phyloP scores from a whole-genome alignment of 2,888 invertebrate genomes.

The Itoplectis maculator region DNA sequence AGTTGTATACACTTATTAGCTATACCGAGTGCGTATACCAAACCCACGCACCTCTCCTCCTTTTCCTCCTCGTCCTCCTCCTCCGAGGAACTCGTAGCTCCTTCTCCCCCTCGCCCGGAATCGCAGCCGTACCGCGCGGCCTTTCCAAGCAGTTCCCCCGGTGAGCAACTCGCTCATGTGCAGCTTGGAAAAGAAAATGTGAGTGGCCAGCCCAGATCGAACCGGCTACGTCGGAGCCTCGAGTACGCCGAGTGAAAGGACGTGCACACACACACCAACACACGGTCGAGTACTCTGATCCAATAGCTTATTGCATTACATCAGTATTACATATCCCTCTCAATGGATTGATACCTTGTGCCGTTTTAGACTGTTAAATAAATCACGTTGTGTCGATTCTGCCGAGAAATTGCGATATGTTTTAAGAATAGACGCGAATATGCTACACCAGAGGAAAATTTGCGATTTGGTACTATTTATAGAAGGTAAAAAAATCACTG shows the following conservation, averaged over 20 bases:
- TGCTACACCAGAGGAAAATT: too few species aligned
- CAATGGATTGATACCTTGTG: conserved; percentile 15
- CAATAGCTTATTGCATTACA: conserved; percentile 27
- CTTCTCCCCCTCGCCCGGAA: conserved; percentile 4
- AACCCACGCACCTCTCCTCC: conserved; percentile 21
- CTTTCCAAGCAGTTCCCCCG: background rate
- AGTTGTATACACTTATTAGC: background rate
- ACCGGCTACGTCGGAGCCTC: conserved; percentile 1
- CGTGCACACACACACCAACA: background rate
- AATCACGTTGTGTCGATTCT: too few species aligned
- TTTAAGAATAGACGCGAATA: conserved; percentile 1
- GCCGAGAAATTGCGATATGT: background rate
- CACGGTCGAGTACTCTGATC: conserved; percentile 1
- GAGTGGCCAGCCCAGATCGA: conserved; percentile 33
- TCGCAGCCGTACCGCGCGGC: conserved; percentile 14
- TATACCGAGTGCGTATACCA: conserved; percentile 25
- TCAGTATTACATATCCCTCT: conserved; percentile 11
- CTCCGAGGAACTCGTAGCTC: background rate
- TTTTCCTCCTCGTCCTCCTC: too few species aligned
- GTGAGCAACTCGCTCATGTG: conserved; percentile 32
- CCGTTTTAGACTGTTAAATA: conserved; percentile 10
- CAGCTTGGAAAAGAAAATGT: conserved; percentile 57
- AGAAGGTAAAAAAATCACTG: too few species aligned
- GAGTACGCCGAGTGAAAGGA: conserved; percentile 39
- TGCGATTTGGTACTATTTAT: too few species aligned